A percentile compares a stretch with the other conserved stretches of the same genome.
Conservation (phyloP, 92 coral and sea anemone genomes). For the Montipora capitata region DNA sequence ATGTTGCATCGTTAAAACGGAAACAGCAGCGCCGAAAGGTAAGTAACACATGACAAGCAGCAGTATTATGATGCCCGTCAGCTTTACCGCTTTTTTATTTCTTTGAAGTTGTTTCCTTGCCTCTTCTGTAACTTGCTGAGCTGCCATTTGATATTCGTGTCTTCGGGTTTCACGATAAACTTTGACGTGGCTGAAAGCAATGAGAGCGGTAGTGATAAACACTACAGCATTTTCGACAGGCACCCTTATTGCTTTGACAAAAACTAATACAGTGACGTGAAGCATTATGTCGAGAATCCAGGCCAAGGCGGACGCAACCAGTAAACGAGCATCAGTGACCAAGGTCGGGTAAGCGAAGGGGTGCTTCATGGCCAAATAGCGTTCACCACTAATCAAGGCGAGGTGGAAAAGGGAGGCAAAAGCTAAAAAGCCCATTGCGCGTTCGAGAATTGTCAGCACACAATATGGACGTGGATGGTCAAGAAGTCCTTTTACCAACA, state of each 20-base stretch:
- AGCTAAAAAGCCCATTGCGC: no score
- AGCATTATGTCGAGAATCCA: neutral
- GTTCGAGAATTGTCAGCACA: neutral
- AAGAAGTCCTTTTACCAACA: neutral
- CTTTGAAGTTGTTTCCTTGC: neutral
- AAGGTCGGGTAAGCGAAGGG: neutral
- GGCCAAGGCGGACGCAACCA: slow-evolving; percentile 11
- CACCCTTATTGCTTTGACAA: no score
- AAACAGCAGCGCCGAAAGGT: neutral
- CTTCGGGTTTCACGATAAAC: slow-evolving; percentile 1
- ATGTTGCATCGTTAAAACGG: no score
- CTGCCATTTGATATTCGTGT: slow-evolving; percentile 2
- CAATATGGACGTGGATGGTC: neutral
- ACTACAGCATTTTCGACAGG: fast-evolving
- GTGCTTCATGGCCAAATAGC: slow-evolving; percentile 11
- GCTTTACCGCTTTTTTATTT: neutral
- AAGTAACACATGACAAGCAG: neutral
- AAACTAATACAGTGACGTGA: no score
- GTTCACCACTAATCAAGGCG: neutral
- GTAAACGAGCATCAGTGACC: slow-evolving; percentile 9
- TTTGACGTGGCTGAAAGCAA: neutral
- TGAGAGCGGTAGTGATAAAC: neutral
- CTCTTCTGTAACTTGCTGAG: slow-evolving; percentile 24
- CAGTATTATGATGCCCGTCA: neutral
- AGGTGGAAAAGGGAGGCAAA: neutral